phyloP scores from a whole-genome alignment of 2,888 invertebrate species.

The Salticus scenicus region DNA sequence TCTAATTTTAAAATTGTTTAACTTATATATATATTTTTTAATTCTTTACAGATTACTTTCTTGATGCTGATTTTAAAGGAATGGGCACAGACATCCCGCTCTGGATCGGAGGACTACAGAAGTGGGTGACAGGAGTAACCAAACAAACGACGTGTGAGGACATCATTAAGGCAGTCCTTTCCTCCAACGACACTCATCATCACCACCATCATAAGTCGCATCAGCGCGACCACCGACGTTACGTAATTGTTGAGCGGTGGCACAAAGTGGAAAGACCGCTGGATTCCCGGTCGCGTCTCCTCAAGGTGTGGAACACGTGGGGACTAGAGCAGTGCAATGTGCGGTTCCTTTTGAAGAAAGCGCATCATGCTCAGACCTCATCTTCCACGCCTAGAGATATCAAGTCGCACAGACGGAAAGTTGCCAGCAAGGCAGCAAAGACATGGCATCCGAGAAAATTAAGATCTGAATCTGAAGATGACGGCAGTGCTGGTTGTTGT shows the following conservation, averaged over 20 bases:
- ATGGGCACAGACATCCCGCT: conserved; percentile 81
- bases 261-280: conserved; percentile 80
- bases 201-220: conserved; percentile 81
- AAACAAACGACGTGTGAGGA: conserved; percentile 87
- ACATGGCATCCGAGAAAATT: conserved; percentile 64
- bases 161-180: conserved; percentile 83
- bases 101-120: conserved; percentile 84
- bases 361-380: conserved; percentile 68
- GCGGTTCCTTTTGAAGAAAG: conserved; percentile 74
- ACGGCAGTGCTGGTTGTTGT: conserved; percentile 73
- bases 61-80: conserved; percentile 65
- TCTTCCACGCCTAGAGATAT: conserved; percentile 67
- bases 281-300: conserved; percentile 83
- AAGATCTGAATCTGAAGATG: conserved; percentile 61
- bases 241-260: conserved; percentile 81
- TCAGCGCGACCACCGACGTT: conserved; percentile 79
- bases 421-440: conserved; percentile 33
- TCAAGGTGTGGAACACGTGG: conserved; percentile 88
- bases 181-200: conserved; percentile 72
- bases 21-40: too few relatives aligned
- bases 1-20: too few relatives aligned
- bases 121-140: conserved; percentile 87
- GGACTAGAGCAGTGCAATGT: conserved; percentile 83
- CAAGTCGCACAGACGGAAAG: conserved; percentile 62
- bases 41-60: conserved; percentile 37